Percentiles rank a stretch among this genome's conserved stretches.
These are phyloP conservation scores for Accipiter virgatus DNA, from an alignment of 2,113 vertebrate genomes.

Conservation along the genomic window DNA sequence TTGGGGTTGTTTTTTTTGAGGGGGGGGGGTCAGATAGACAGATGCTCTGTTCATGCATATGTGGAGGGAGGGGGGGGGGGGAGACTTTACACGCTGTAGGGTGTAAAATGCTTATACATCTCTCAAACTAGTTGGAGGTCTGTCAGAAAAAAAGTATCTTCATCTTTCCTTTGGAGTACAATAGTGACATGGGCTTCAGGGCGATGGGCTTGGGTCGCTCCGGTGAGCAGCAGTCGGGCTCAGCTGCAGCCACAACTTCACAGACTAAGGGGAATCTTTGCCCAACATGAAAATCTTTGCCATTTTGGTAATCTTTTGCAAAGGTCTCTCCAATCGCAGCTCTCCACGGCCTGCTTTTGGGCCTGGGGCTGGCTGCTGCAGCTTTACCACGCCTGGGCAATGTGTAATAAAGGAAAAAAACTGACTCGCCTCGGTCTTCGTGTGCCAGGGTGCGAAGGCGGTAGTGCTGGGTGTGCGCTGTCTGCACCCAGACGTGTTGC, in stretches of 20 bases:
- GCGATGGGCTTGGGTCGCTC: not conserved
- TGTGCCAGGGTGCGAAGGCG: not conserved
- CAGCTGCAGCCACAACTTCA: not conserved
- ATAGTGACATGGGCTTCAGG: accelerated
- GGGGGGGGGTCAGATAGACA: too few relatives aligned
- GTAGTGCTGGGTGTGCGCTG: accelerated
- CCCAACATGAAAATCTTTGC: not conserved
- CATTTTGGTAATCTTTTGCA: not conserved
- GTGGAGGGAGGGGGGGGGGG: not conserved
- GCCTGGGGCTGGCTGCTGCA: not conserved
- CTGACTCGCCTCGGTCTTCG: not conserved
- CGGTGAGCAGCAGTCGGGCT: accelerated
- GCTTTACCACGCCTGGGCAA: not conserved
- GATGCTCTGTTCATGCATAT: too few relatives aligned
- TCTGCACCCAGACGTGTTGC: not conserved
- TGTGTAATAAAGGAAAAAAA: not conserved
- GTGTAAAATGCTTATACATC: not conserved
- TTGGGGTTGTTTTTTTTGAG: too few relatives aligned
- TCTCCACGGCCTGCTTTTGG: not conserved
- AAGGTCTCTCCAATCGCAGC: not conserved
- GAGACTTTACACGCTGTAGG: not conserved
- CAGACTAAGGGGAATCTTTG: not conserved
- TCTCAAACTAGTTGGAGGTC: not conserved
- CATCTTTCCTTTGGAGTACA: not conserved
- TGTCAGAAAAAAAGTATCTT: not conserved